Conservation (phyloP, 1,140 invertebrate genomes). For the Oryzaephilus surinamensis region DNA sequence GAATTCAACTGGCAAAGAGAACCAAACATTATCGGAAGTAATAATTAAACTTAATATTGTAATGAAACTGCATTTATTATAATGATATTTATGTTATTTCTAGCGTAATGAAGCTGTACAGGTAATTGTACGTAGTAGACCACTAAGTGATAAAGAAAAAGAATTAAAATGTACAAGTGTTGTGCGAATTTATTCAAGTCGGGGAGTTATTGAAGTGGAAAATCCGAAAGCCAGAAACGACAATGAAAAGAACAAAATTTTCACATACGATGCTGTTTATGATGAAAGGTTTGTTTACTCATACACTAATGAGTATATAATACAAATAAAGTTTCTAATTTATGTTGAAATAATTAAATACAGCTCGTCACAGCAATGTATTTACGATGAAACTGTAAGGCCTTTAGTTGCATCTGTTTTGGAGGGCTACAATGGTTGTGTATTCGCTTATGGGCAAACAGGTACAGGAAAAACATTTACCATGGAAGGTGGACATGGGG, state of each 20-base stretch:
- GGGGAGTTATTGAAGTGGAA: constrained; percentile 56
- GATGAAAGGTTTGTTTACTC: constrained; percentile 50
- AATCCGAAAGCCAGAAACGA: constrained; percentile 46
- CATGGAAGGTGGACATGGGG: constrained; percentile 68
- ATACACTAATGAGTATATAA: background rate
- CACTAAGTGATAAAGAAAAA: constrained; percentile 74
- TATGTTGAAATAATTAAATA: constrained; percentile 16
- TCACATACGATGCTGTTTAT: constrained; percentile 92
- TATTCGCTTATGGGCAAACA: constrained; percentile 95
- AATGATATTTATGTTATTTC: no score
- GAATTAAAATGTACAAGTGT: constrained; percentile 59
- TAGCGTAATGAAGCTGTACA: constrained; percentile 71
- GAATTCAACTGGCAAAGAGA: no score
- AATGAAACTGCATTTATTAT: no score
- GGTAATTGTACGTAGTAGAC: constrained; percentile 84
- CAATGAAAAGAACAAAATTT: constrained; percentile 56
- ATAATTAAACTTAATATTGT: no score
- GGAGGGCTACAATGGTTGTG: constrained; percentile 92
- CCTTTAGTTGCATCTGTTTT: constrained; percentile 93
- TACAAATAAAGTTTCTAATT: background rate
- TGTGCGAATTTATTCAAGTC: constrained; percentile 50
- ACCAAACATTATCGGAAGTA: no score
- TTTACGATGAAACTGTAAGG: constrained; percentile 92
- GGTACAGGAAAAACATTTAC: constrained; percentile 53
- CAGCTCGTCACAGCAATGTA: constrained; percentile 75